Conservation (phyloP, 2,797 vertebrate genomes). For the Ibycter americanus region DNA sequence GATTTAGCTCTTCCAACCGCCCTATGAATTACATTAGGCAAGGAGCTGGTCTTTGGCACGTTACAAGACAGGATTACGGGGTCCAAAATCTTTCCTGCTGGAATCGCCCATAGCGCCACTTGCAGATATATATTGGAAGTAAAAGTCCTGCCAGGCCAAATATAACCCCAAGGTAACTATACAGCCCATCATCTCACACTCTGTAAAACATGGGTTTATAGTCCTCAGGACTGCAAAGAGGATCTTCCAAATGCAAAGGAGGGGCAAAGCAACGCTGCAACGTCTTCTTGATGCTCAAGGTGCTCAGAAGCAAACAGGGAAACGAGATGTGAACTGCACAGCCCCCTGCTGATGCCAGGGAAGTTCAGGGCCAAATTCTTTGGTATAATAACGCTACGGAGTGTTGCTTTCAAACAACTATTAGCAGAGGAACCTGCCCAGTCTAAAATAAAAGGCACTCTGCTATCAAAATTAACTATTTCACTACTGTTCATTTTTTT, state of each 20-base stretch:
- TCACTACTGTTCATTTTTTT: not conserved
- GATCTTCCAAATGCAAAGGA: not conserved
- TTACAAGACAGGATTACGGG: not conserved
- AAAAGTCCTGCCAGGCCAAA: not conserved
- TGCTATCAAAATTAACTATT: not conserved
- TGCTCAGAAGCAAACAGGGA: not conserved
- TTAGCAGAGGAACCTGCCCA: not conserved
- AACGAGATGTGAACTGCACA: not conserved
- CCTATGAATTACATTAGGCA: not conserved
- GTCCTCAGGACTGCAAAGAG: not conserved
- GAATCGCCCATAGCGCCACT: not conserved
- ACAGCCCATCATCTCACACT: not conserved
- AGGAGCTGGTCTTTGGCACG: not conserved
- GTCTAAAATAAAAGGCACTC: not conserved
- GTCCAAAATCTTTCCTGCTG: not conserved
- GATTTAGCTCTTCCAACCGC: not conserved
- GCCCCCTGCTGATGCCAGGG: not conserved
- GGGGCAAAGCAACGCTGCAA: not conserved
- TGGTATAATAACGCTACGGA: not conserved
- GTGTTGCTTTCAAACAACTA: not conserved
- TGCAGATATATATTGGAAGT: fast-evolving
- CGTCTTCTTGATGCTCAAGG: not conserved
- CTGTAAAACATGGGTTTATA: not conserved
- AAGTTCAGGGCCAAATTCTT: not conserved
- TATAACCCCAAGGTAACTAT: not conserved